A percentile compares a stretch with the other conserved stretches of the same genome.
phyloP scores from a whole-genome alignment of 2,113 vertebrate species.

The Halcyon malimbica region DNA sequence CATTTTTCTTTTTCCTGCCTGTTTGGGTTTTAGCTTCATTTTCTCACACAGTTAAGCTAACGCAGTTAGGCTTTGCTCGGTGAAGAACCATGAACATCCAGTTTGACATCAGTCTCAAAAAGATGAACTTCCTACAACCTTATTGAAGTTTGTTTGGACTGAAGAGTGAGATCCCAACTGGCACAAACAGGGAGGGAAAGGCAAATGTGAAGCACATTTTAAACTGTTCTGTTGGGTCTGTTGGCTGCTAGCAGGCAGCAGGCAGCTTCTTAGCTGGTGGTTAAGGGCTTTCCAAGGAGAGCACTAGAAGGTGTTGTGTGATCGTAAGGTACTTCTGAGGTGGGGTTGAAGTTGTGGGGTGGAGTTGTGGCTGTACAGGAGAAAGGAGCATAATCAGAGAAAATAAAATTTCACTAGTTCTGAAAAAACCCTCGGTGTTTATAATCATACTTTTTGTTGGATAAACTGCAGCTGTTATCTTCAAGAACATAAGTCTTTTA shows the following conservation, averaged over 20 bases:
- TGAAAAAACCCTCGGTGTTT: background rate
- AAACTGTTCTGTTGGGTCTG: background rate
- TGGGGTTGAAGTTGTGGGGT: background rate
- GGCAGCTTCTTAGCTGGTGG: background rate
- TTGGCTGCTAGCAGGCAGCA: background rate
- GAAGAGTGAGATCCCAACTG: background rate
- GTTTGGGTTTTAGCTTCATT: background rate
- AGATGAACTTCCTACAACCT: background rate
- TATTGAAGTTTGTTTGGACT: background rate
- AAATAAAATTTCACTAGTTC: background rate
- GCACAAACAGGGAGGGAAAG: background rate
- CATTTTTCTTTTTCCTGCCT: background rate
- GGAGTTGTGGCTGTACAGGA: background rate
- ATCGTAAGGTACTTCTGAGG: background rate
- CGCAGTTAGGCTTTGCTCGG: background rate
- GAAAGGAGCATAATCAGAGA: background rate
- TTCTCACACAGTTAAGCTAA: background rate
- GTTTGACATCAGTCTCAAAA: background rate
- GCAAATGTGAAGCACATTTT: fast-evolving
- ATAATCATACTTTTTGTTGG: fast-evolving
- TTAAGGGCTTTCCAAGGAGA: background rate
- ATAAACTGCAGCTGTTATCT: background rate
- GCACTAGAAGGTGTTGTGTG: background rate
- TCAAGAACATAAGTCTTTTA: background rate
- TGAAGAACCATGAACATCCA: background rate